Conservation (phyloP, 2,888 invertebrate species). For the Mylabris sibirica region DNA sequence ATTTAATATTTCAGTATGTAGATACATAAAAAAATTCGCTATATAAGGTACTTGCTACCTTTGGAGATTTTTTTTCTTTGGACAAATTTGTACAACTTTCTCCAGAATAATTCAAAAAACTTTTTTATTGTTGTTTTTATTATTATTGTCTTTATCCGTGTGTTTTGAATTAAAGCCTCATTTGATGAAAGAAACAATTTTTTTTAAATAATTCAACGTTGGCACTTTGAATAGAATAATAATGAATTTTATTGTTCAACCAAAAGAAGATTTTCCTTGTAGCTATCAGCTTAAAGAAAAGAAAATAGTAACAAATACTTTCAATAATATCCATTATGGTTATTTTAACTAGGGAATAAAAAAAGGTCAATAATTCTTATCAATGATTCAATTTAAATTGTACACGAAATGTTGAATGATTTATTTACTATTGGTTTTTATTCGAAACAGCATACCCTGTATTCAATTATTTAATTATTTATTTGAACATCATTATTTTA, state of each 20-base stretch:
- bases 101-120: background rate
- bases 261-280: background rate
- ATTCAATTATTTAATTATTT: background rate
- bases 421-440: background rate
- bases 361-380: background rate
- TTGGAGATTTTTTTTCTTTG: too few relatives aligned
- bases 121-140: background rate
- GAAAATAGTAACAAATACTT: background rate
- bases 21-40: too few relatives aligned
- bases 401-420: slow-evolving; percentile 2
- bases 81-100: background rate
- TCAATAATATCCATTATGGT: too few relatives aligned
- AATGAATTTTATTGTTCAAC: background rate
- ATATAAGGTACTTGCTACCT: too few relatives aligned
- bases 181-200: background rate
- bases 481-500: background rate
- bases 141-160: background rate
- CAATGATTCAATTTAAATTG: background rate
- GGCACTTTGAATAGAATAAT: background rate
- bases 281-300: background rate
- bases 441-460: background rate
- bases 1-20: too few relatives aligned
- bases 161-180: too few relatives aligned
- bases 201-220: background rate
- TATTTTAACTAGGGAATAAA: background rate